Conservation (phyloP, 2,888 invertebrate genomes). For the Orgyia antiqua region DNA sequence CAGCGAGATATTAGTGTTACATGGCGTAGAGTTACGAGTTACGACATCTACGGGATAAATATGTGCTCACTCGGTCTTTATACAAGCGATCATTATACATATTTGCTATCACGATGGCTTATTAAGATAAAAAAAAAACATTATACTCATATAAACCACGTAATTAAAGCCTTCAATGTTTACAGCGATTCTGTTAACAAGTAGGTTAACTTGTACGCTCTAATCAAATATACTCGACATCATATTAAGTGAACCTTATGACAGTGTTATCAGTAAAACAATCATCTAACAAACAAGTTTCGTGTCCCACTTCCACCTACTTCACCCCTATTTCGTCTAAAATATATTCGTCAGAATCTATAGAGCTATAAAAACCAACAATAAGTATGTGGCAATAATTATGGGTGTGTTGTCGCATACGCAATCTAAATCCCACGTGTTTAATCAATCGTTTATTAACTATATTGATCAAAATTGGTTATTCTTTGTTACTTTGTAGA, state of each 20-base stretch:
- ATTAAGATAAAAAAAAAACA: slow-evolving; percentile 1
- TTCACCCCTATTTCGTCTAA: background rate
- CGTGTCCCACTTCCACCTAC: slow-evolving; percentile 1
- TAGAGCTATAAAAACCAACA: background rate
- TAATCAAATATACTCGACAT: slow-evolving; percentile 34
- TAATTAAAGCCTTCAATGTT: slow-evolving; percentile 20
- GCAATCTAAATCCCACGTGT: background rate
- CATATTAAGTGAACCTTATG: slow-evolving; percentile 33
- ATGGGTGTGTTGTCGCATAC: too few species aligned
- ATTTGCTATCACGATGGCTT: slow-evolving; percentile 3
- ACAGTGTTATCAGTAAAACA: slow-evolving; percentile 30
- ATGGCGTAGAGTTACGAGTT: too few species aligned
- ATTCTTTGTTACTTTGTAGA: too few species aligned
- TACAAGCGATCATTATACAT: slow-evolving; percentile 2
- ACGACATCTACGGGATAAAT: background rate
- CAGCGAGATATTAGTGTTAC: too few species aligned
- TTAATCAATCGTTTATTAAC: background rate
- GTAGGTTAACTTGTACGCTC: slow-evolving; percentile 24
- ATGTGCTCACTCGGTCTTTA: background rate
- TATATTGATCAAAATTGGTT: too few species aligned
- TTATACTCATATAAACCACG: slow-evolving; percentile 3
- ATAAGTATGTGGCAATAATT: background rate
- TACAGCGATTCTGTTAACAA: slow-evolving; percentile 20
- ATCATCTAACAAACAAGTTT: slow-evolving; percentile 1
- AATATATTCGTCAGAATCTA: too few species aligned